Base-by-base conservation (phyloP, 2,888 invertebrate species). In the Zygogramma bicolorata region DNA sequence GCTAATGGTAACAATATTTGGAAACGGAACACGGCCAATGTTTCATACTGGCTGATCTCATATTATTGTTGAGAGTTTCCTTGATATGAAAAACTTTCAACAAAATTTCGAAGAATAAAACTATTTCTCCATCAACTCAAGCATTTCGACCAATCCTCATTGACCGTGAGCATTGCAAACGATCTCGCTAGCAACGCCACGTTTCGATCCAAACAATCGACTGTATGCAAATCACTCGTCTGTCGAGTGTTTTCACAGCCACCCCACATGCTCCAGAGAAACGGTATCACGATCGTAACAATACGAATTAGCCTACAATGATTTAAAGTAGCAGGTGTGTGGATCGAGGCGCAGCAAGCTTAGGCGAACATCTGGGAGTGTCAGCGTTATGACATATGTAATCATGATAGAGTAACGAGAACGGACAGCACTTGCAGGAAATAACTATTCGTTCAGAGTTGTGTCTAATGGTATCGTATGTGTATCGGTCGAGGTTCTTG, bases 241-340 rank as follows among this genome's bases (percentile, higher is more conserved):
- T n/a, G 13, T 53, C n/a, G n/a, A 53, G 25, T 53, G 27, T 53
- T 53, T 53, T 27, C 53, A 53, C n/a, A 53, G 25, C 22, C 53
- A 53, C 53, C 53, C 61, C 25, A 38, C 20, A 34, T 22, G 15
- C 29, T 63, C 20, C 18, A n/a, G 27, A 53, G 2, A 15, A 53
- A 53, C 53, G 53, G 25, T 46, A 46, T 63, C 22, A 27, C 20
- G 7, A 62, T 46, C 29, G 42, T 46, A 67, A 70, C 70, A 72
- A 72, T 75, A 49, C 57, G 68, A 70, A 75, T 68, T 72, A 68
- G 62, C 70, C 59, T 65, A 70, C 70, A 65, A 61, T 73, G 69
- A 72, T 65, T 71, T 73, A 70, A 65, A 68, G 65, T 65, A 70
- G 71, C 75, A 75, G 75, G 75, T 75, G 75, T 73, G 72, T 49